Evolutionary conservation across 2,888 invertebrate genomes (phyloP), one percentile per base, ranked within the genome.

Genomic region (Rhagium mordax): DNA sequence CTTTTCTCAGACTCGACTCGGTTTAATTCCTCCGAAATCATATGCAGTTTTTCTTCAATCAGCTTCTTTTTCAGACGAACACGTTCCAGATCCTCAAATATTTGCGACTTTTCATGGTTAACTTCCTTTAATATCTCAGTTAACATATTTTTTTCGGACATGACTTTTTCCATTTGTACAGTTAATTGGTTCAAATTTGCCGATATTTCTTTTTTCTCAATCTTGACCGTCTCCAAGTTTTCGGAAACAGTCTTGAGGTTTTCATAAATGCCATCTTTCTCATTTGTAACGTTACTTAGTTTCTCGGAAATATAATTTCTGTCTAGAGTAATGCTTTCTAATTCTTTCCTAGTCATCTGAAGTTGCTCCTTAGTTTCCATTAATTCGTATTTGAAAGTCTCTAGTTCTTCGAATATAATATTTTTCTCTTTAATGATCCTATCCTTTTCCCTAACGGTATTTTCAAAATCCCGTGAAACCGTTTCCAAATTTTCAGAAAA

Each of bases 401-500:
- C 68, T n/a, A 72, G 47, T 66, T 72, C 24, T 13, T 55, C 70
- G 20, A 10, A 57, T 29, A 20, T 57, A 16, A 15, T 18, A 13
- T 5, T 18, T 13, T 24, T 59, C 65, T 51, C 24, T 47, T 49
- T 20, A 21, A 24, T n/a, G 8, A 51, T 41, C 48, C 13, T 8
- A n/a, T 57, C 27, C 60, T 64, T 53, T 61, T 33, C 21, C 27
- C 48, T 15, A n/a, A n/a, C n/a, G n/a, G n/a, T n/a, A n/a, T 72
- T 33, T 13, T 62, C 13, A 20, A 70, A 51, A 20, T 71, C 47
- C 6, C 29, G 16, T 3, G 48, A 29, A 33, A 48, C 47, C 27
- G 49, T 7, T 59, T 77, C 72, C 3, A 73, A 27, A 15, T 75
- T 59, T 51, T 69, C 33, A 62, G 20, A n/a, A 21, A 61, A 7